A percentile compares a stretch with the other conserved stretches of the same genome.
Conservation (phyloP, 2,113 vertebrate genomes). For the Myotis brandtii region DNA sequence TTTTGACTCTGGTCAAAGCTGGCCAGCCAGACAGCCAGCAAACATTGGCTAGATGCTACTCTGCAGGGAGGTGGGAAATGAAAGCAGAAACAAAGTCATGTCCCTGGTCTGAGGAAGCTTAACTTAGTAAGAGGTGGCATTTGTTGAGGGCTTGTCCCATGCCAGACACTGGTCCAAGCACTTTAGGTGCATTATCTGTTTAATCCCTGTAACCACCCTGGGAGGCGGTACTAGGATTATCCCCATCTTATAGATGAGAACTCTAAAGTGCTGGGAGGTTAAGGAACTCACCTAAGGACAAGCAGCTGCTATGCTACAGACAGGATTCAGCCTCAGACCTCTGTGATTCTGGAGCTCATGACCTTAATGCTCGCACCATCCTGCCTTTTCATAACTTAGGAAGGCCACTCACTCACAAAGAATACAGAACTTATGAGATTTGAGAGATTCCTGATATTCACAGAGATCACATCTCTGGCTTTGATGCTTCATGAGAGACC, state of each 20-base stretch:
- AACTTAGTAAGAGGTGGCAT: not conserved
- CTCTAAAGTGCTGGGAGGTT: not conserved
- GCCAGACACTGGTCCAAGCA: not conserved
- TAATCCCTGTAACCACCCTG: not conserved
- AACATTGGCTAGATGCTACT: not conserved
- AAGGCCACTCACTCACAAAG: not conserved
- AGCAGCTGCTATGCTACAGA: not conserved
- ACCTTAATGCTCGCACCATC: not conserved
- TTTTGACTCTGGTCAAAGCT: not conserved
- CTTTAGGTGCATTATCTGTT: not conserved
- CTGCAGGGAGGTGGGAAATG: not conserved
- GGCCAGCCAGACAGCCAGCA: not conserved
- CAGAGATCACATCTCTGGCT: not conserved
- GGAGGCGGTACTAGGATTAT: not conserved
- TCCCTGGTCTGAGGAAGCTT: not conserved
- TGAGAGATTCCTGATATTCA: not conserved
- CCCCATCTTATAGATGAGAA: not conserved
- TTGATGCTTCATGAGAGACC: not conserved
- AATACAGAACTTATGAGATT: not conserved
- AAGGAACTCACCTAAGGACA: not conserved
- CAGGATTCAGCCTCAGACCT: not conserved
- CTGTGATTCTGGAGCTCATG: not conserved
- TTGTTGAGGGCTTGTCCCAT: not conserved
- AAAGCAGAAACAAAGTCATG: constrained; percentile 41
- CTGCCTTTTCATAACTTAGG: not conserved